These are phyloP conservation scores for Cyprinus carpio DNA, from an alignment of 2,113 vertebrate species.

Conservation along the genomic window DNA sequence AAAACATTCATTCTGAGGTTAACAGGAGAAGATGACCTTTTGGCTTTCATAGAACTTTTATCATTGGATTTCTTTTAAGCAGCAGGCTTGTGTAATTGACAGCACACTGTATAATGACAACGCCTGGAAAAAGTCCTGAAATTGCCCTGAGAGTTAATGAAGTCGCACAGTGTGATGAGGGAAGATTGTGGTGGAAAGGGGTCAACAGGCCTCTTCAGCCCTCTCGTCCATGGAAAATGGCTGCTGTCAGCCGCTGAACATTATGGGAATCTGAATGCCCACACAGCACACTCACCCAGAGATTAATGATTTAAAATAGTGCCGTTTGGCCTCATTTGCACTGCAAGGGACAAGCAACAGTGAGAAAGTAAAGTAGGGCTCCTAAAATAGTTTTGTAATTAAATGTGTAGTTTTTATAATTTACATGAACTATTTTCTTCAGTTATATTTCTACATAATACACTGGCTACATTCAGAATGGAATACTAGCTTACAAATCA, in stretches of 20 bases:
- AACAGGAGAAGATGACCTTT: constrained; percentile 36
- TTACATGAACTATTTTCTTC: background rate
- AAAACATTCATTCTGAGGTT: constrained; percentile 34
- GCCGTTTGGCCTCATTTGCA: constrained; percentile 72
- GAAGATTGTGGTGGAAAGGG: constrained; percentile 77
- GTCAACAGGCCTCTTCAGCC: constrained; percentile 79
- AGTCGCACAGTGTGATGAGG: constrained; percentile 79
- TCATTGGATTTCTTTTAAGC: constrained; percentile 55
- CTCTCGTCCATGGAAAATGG: constrained; percentile 74
- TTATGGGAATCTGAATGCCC: constrained; percentile 71
- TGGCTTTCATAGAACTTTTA: constrained; percentile 56
- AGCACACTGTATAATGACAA: constrained; percentile 46
- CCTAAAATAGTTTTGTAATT: background rate
- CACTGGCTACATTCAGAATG: background rate
- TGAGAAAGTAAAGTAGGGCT: background rate
- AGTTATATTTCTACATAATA: background rate
- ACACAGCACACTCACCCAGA: constrained; percentile 63
- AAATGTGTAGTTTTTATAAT: background rate
- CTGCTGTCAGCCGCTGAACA: constrained; percentile 76
- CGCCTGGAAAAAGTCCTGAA: constrained; percentile 63
- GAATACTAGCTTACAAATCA: background rate
- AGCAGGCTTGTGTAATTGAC: constrained; percentile 51
- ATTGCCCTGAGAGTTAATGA: constrained; percentile 80
- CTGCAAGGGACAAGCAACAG: background rate
- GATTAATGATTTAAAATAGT: constrained; percentile 76